phyloP scores from a whole-genome alignment of 2,113 vertebrate genomes.

The Platichthys flesus region DNA sequence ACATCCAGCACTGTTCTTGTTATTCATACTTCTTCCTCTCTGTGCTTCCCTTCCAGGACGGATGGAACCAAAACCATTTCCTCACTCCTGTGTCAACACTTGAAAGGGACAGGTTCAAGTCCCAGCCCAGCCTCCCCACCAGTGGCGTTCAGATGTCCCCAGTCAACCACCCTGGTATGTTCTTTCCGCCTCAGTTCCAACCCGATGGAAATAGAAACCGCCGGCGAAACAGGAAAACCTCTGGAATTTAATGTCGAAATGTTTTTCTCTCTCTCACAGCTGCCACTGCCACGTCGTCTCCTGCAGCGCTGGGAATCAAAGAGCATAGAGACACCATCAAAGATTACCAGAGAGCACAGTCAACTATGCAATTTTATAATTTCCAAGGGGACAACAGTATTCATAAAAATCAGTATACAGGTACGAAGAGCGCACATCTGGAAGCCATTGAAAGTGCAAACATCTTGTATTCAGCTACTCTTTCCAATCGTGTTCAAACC shows the following conservation, averaged over 20 bases:
- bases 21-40: conserved; percentile 9
- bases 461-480: background rate
- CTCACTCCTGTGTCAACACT: conserved; percentile 96
- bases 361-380: conserved; percentile 98
- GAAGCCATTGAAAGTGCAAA: conserved; percentile 1
- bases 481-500: conserved; percentile 17
- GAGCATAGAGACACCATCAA: conserved; percentile 86
- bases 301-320: conserved; percentile 92
- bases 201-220: conserved; percentile 29
- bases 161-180: conserved; percentile 92
- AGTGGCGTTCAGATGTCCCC: conserved; percentile 94
- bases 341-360: conserved; percentile 91
- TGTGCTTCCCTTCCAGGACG: conserved; percentile 84
- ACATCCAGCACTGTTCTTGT: background rate
- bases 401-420: conserved; percentile 92
- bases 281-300: conserved; percentile 95
- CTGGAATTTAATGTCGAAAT: conserved; percentile 48
- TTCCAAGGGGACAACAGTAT: conserved; percentile 90
- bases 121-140: conserved; percentile 92
- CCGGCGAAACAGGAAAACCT: conserved; percentile 48
- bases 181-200: background rate
- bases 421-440: conserved; percentile 75
- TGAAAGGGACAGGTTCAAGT: conserved; percentile 95
- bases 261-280: conserved; percentile 77
- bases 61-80: conserved; percentile 99